Conservation (phyloP, 2,113 vertebrate genomes). For the Oreochromis aureus region DNA sequence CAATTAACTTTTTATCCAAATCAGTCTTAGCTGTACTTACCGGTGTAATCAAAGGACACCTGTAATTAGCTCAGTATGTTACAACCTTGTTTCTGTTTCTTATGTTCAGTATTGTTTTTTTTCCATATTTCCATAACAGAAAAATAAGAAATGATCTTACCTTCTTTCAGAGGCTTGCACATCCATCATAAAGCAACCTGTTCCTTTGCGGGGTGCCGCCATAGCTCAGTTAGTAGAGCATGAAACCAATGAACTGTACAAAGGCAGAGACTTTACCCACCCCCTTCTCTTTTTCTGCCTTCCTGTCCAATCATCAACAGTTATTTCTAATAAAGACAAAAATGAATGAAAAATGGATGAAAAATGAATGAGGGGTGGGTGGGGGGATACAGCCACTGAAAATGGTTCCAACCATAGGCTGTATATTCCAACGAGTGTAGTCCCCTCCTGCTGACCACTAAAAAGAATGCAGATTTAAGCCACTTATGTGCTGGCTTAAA, state of each 20-base stretch:
- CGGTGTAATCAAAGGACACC: not conserved
- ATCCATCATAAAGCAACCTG: not conserved
- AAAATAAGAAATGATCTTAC: not conserved
- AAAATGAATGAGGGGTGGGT: not conserved
- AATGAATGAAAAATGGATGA: not conserved
- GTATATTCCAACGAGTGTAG: not conserved
- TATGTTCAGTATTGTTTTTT: not conserved
- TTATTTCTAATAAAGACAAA: not conserved
- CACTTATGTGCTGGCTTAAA: not conserved
- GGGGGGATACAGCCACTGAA: not conserved
- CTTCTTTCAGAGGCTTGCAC: not conserved
- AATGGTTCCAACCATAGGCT: not conserved
- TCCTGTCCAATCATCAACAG: not conserved
- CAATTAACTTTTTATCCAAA: not conserved
- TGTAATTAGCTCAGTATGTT: not conserved
- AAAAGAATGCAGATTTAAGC: not conserved
- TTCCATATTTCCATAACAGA: not conserved
- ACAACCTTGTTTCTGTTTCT: not conserved
- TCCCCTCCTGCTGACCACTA: not conserved
- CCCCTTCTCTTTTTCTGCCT: not conserved
- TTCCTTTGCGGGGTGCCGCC: not conserved
- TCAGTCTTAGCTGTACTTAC: not conserved
- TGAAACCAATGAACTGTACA: not conserved
- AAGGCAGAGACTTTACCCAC: not conserved
- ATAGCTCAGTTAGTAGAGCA: not conserved